Conservation (phyloP, 2,113 vertebrate genomes). For the Odobenus rosmarus region DNA sequence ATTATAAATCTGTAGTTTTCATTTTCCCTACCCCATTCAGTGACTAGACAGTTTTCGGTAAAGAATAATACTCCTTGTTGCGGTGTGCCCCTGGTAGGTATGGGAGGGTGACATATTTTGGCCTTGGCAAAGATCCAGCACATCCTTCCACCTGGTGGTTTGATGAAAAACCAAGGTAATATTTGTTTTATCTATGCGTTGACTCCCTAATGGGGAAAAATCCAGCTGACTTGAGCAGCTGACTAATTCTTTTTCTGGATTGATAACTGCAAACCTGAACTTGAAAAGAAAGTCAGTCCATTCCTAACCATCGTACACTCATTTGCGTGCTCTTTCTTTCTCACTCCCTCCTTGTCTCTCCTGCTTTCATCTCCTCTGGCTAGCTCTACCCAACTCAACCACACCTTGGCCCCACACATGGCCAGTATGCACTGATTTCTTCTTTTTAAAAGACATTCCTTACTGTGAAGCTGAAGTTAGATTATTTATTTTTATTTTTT, state of each 20-base stretch:
- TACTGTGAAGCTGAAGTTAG: not conserved
- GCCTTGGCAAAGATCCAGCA: not conserved
- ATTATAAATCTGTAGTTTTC: not conserved
- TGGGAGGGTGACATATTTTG: too few species aligned
- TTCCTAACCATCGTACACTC: not conserved
- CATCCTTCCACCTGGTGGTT: not conserved
- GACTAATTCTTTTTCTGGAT: not conserved
- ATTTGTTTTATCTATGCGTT: not conserved
- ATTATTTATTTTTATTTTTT: not conserved
- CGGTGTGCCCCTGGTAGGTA: not conserved
- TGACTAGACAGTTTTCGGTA: not conserved
- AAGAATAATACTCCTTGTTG: not conserved
- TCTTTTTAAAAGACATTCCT: not conserved
- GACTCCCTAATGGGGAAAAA: not conserved
- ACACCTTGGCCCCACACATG: not conserved
- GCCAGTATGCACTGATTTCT: not conserved
- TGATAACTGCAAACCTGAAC: not conserved
- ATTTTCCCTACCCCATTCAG: not conserved
- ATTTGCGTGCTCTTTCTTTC: not conserved
- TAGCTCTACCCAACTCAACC: not conserved
- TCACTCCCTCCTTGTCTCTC: not conserved
- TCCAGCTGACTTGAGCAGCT: not conserved
- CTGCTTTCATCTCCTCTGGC: not conserved
- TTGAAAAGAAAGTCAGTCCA: not conserved
- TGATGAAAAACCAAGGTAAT: not conserved